Evolutionary conservation across 2,113 vertebrate genomes (phyloP), one percentile per base, ranked within the genome.

Genomic region (Pelodiscus sinensis): DNA sequence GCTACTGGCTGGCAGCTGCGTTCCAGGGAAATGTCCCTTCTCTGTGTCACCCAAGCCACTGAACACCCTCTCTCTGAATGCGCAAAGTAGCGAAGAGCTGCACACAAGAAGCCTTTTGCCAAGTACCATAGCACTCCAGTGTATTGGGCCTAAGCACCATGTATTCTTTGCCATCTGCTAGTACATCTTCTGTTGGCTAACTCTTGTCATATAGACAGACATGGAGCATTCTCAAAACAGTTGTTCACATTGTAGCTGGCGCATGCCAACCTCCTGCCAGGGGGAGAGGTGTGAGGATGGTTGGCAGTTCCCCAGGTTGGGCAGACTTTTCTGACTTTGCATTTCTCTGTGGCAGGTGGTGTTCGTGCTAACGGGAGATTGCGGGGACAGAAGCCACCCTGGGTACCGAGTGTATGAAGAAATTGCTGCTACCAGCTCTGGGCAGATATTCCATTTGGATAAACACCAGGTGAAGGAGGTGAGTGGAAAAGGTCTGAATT

Each of bases 401-500:
- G 99, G 99, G 79, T 99, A 99, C 98, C 98, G 97, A 27, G 99
- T 97, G 4, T 99, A 99, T 0, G 99, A 99, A 97, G 99, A 99
- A 97, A 98, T 99, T 0, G 99, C 99, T 0, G 98, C 99, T 92
- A 98, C 98, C 88, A 99, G 99, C 91, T 99, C 99, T 0, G 99
- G 99, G 81, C 99, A 99, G 95, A 99, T 99, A 94, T 99, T 99
- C 97, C 99, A 99, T 97, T 96, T 99, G 97, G 99, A 99, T 97
- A 99, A 99, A 97, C 98, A 99, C 97, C 99, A 99, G 95, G 99
- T 99, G 97, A 98, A 99, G 1, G 99, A 99, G 99, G 99, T 99
- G 94, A 98, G 98, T 86, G 22, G 35, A 29, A 78, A 25, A 31
- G 2, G 58, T 22, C n/a, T 35, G 71, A 0, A 0, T 44, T 25